phyloP scores from a whole-genome alignment of 2,888 invertebrate genomes.

The Zaprionus obscuricornis region DNA sequence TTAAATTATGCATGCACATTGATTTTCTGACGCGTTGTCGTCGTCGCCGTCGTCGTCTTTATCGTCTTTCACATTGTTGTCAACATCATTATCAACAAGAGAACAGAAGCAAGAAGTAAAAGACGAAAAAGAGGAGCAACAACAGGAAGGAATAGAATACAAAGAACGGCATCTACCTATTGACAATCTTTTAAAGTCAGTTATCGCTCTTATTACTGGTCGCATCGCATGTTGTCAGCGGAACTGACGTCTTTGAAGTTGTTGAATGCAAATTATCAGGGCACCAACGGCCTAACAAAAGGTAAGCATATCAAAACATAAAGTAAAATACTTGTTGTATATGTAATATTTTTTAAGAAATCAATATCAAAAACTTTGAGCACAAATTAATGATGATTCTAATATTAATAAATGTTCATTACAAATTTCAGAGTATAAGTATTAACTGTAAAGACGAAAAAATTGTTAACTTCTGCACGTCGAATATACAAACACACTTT shows the following conservation, averaged over 20 bases:
- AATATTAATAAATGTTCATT: slow-evolving; percentile 11
- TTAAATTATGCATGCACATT: slow-evolving; percentile 77
- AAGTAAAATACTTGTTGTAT: slow-evolving; percentile 12
- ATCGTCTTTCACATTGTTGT: slow-evolving; percentile 25
- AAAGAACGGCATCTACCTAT: slow-evolving; percentile 39
- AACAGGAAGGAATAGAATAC: slow-evolving; percentile 9
- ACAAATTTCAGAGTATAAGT: too few species aligned
- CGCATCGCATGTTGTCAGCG: slow-evolving; percentile 82
- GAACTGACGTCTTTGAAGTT: slow-evolving; percentile 81
- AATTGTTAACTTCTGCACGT: too few species aligned
- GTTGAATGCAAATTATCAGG: slow-evolving; percentile 74
- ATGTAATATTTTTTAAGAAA: slow-evolving; percentile 34
- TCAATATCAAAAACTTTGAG: background rate
- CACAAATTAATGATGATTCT: slow-evolving; percentile 1
- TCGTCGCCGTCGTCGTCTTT: slow-evolving; percentile 10
- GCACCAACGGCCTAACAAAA: slow-evolving; percentile 70
- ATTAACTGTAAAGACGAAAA: background rate
- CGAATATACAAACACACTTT: too few species aligned
- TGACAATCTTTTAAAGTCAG: slow-evolving; percentile 52
- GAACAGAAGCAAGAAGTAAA: slow-evolving; percentile 10
- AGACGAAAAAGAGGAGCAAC: slow-evolving; percentile 12
- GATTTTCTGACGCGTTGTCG: slow-evolving; percentile 60
- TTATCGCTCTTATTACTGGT: slow-evolving; percentile 31
- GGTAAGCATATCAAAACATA: slow-evolving; percentile 55
- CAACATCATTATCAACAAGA: slow-evolving; percentile 30